Evolutionary conservation across 2,888 invertebrate species (phyloP).

Genomic region (Caradrina clavipalpis): DNA sequence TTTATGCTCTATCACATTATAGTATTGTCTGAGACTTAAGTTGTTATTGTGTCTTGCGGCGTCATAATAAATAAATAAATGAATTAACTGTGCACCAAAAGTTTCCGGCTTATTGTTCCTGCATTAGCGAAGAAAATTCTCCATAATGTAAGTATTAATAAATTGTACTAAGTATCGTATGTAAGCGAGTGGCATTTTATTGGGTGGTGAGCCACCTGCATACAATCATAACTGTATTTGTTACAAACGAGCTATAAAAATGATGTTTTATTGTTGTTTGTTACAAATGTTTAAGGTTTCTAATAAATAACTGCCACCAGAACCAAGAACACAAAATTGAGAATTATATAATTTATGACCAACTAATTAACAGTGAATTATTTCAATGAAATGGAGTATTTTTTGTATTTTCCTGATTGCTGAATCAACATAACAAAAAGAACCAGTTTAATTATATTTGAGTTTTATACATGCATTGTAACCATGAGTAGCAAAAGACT

Average conservation of each 20-base stretch:
- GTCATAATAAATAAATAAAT: constrained; percentile 52
- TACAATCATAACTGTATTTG: constrained; percentile 17
- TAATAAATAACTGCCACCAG: not conserved
- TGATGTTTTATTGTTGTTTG: not conserved
- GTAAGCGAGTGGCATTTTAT: constrained; percentile 23
- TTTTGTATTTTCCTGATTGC: constrained; percentile 14
- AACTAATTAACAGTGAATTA: not conserved
- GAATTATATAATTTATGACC: not conserved
- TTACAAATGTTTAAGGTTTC: not conserved
- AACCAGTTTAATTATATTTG: not conserved
- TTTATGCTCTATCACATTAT: constrained; percentile 31
- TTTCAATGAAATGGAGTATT: constrained; percentile 2
- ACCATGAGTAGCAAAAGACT: constrained; percentile 6
- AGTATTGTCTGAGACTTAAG: constrained; percentile 31
- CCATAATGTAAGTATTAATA: constrained; percentile 60
- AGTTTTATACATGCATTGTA: not conserved
- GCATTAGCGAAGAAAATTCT: constrained; percentile 38
- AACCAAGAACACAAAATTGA: not conserved
- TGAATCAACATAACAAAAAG: not conserved
- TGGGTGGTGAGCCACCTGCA: constrained; percentile 24
- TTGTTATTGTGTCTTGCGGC: constrained; percentile 61
- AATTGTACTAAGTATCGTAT: constrained; percentile 13
- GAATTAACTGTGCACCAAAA: constrained; percentile 46
- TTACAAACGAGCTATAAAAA: constrained; percentile 26
- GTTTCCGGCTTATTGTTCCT: constrained; percentile 40